Percentiles rank a stretch among this genome's conserved stretches.
Evolutionary conservation across 1,140 invertebrate genomes (phyloP).

Genomic region (Ladona fulva): DNA sequence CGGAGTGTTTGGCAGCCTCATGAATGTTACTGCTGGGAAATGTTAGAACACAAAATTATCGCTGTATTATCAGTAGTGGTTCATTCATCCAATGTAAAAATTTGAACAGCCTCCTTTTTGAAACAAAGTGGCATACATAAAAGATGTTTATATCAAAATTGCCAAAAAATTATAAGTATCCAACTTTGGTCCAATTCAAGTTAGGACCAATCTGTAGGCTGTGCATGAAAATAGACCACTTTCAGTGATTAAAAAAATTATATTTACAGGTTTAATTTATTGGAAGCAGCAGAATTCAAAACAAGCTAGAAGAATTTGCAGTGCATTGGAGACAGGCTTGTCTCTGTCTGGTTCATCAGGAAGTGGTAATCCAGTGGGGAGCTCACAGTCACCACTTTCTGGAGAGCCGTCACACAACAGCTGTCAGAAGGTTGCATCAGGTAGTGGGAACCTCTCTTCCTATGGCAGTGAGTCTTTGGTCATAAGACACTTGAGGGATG

Average conservation of each 20-base stretch:
- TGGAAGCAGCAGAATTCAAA: slow-evolving; percentile 23
- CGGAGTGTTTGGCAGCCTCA: too few relatives aligned
- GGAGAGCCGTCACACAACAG: slow-evolving; percentile 13
- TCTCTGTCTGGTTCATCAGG: background rate
- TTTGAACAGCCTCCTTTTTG: too few relatives aligned
- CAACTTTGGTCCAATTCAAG: too few relatives aligned
- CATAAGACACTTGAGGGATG: slow-evolving; percentile 52
- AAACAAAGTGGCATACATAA: too few relatives aligned
- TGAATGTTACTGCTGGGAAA: too few relatives aligned
- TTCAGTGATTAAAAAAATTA: background rate
- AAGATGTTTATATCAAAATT: too few relatives aligned
- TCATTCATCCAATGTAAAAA: too few relatives aligned
- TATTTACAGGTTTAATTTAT: slow-evolving; percentile 22
- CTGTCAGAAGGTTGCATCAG: background rate
- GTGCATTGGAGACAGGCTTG: slow-evolving; percentile 34
- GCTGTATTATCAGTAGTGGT: too few relatives aligned
- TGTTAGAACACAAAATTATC: too few relatives aligned
- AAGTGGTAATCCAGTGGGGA: background rate
- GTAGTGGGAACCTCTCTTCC: background rate
- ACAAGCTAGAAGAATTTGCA: slow-evolving; percentile 51
- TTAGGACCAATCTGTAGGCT: too few relatives aligned
- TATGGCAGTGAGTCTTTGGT: background rate
- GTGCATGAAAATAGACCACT: too few relatives aligned
- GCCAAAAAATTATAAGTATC: too few relatives aligned
- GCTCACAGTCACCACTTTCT: background rate